These are phyloP conservation scores for Pogonophryne albipinna DNA, from an alignment of 2,797 vertebrate genomes.

Conservation along the genomic window DNA sequence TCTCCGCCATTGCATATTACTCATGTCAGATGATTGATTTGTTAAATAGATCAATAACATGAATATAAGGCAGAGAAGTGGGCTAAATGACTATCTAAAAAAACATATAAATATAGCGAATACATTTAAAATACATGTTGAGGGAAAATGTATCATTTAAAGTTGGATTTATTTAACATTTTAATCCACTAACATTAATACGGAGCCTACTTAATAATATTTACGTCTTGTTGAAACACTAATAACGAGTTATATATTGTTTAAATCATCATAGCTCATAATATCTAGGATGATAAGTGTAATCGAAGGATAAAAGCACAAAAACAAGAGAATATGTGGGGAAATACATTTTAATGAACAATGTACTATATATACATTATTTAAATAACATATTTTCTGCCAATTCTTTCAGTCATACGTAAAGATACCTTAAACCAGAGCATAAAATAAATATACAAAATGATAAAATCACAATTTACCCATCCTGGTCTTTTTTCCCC, in stretches of 20 bases:
- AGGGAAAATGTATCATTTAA: background rate
- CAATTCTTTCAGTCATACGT: too few relatives aligned
- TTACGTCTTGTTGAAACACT: background rate
- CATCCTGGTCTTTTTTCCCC: too few relatives aligned
- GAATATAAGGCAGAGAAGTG: background rate
- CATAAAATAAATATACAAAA: too few relatives aligned
- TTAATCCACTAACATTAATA: background rate
- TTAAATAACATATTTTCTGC: too few relatives aligned
- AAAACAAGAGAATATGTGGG: background rate
- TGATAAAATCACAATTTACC: too few relatives aligned
- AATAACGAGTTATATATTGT: background rate
- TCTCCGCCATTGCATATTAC: background rate
- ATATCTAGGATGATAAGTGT: background rate
- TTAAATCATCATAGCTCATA: background rate
- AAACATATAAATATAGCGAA: background rate
- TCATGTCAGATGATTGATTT: background rate
- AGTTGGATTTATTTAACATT: background rate
- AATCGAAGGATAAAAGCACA: background rate
- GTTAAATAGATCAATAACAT: background rate
- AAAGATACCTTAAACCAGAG: too few relatives aligned
- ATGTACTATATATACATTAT: too few relatives aligned
- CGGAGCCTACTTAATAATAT: background rate
- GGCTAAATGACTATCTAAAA: background rate
- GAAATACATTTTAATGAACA: background rate
- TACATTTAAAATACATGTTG: background rate